These are phyloP conservation scores for Emydura subglobosa DNA, from an alignment of 2,113 vertebrate species.

Conservation along the genomic window DNA sequence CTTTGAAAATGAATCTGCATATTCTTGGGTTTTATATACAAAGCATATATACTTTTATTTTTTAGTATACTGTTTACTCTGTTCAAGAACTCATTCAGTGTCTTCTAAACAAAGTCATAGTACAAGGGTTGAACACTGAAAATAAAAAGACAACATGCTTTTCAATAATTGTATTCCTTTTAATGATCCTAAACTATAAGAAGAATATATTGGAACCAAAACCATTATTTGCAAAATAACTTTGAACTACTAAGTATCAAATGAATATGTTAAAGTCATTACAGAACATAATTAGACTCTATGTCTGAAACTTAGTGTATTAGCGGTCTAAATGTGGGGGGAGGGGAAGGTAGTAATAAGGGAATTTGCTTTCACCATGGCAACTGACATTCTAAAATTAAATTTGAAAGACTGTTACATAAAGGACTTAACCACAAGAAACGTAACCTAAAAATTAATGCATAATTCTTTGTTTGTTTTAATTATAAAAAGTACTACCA, in stretches of 20 bases:
- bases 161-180: constrained; percentile 32
- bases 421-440: neutral
- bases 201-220: neutral
- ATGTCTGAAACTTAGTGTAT: neutral
- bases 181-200: neutral
- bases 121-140: neutral
- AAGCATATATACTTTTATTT: neutral
- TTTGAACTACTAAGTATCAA: constrained; percentile 34
- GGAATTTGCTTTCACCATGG: constrained; percentile 24
- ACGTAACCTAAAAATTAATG: constrained; percentile 19
- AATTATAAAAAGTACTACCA: neutral
- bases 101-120: constrained; percentile 16
- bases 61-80: constrained; percentile 4
- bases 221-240: constrained; percentile 42
- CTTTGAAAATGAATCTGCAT: neutral
- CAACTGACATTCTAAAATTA: constrained; percentile 51
- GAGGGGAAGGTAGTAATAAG: neutral
- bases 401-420: constrained; percentile 8
- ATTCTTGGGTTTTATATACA: neutral
- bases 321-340: neutral
- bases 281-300: constrained; percentile 24
- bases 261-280: constrained; percentile 33
- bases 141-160: neutral
- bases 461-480: constrained; percentile 26
- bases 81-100: constrained; percentile 12